Percentiles rank a stretch among this genome's conserved stretches.
Conservation (phyloP, 2,888 invertebrate species). For the Tetrapedia diversipes region DNA sequence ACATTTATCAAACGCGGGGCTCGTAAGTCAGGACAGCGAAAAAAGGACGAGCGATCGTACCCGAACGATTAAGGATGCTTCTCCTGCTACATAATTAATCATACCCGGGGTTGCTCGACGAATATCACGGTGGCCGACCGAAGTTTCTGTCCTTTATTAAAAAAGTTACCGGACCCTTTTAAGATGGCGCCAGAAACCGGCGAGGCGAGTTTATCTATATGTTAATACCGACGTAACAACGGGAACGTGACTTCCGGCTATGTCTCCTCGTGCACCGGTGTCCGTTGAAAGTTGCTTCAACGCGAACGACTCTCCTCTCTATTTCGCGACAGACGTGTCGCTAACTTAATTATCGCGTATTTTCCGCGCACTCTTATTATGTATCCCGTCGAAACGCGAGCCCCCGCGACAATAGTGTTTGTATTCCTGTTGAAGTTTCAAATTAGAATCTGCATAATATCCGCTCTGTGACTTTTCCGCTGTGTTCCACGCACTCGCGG, state of each 20-base stretch:
- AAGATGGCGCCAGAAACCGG: conserved; percentile 45
- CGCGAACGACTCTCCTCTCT: conserved; percentile 27
- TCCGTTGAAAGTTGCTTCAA: conserved; percentile 68
- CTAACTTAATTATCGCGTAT: conserved; percentile 71
- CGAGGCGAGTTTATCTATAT: conserved; percentile 63
- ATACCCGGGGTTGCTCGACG: conserved; percentile 26
- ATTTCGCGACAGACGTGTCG: conserved; percentile 60
- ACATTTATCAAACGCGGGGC: conserved; percentile 31
- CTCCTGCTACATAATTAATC: conserved; percentile 56
- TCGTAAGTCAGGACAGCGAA: conserved; percentile 16
- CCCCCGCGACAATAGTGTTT: conserved; percentile 4
- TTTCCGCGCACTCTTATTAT: conserved; percentile 29
- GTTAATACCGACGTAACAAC: conserved; percentile 59
- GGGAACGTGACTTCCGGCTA: conserved; percentile 54
- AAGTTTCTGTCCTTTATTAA: conserved; percentile 60
- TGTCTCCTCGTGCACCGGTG: conserved; percentile 3
- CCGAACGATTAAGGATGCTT: conserved; percentile 43
- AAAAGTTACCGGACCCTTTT: conserved; percentile 55
- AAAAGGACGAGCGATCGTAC: conserved; percentile 25
- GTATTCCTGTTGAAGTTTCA: conserved; percentile 13
- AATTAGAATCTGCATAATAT: conserved; percentile 24
- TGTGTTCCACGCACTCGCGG: neutral
- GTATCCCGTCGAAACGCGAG: conserved; percentile 4
- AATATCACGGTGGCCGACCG: conserved; percentile 17
- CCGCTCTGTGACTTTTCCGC: neutral